Conservation (phyloP, 2,888 invertebrate genomes). For the Xestia c-nigrum region DNA sequence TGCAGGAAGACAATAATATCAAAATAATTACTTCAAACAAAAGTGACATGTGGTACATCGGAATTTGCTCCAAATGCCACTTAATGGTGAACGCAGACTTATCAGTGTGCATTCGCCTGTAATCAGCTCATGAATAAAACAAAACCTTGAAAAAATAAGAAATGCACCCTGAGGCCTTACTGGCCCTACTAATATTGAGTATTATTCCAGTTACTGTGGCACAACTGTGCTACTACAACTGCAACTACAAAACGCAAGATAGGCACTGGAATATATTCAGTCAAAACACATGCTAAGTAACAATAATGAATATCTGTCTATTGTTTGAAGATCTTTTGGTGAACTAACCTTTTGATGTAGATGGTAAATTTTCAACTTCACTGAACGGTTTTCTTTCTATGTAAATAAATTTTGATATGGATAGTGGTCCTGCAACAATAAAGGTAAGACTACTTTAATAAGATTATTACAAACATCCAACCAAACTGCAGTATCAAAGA, state of each 20-base stretch:
- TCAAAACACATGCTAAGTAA: background rate
- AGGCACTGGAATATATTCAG: background rate
- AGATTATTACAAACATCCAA: background rate
- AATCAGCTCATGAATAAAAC: background rate
- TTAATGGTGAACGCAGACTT: background rate
- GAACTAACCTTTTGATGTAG: conserved; percentile 19
- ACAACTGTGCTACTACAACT: background rate
- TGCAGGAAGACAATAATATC: background rate
- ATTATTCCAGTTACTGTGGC: background rate
- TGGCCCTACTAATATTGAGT: no score
- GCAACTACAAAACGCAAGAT: background rate
- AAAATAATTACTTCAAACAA: background rate
- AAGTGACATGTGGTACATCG: no score
- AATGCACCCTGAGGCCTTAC: background rate
- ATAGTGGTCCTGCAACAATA: conserved; percentile 6
- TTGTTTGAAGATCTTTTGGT: background rate
- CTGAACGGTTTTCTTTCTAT: background rate
- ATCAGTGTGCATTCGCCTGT: no score
- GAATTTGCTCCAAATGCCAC: background rate
- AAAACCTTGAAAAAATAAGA: background rate
- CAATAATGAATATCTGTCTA: background rate
- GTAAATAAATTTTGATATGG: background rate
- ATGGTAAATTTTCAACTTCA: conserved; percentile 13
- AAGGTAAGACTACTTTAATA: background rate
- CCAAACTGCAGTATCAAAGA: background rate